A percentile compares a stretch with the other conserved stretches of the same genome.
phyloP scores from a whole-genome alignment of 2,113 vertebrate genomes.

The Petrocephalus zakoni region DNA sequence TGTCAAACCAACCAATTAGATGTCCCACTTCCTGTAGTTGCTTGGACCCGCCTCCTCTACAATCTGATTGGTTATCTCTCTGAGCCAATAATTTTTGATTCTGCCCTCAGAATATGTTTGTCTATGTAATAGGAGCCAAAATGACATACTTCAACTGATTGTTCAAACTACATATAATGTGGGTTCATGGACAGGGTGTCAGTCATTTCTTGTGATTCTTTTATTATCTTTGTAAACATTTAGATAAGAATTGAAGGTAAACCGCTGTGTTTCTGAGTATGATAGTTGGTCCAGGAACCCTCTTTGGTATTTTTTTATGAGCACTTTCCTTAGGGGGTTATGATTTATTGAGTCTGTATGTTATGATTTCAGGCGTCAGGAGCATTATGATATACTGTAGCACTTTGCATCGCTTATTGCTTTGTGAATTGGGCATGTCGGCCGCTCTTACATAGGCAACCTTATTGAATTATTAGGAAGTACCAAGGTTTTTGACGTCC shows the following conservation, averaged over 20 bases:
- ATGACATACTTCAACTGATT: background rate
- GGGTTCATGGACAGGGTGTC: background rate
- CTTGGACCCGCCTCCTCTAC: too few relatives aligned
- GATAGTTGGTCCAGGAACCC: background rate
- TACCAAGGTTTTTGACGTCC: background rate
- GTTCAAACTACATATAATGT: background rate
- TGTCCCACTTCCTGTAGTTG: too few relatives aligned
- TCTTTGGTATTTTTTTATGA: background rate
- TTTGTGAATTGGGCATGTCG: slow-evolving; percentile 9
- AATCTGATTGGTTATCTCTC: too few relatives aligned
- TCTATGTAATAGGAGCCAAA: too few relatives aligned
- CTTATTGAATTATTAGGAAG: too few relatives aligned
- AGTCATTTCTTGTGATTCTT: background rate
- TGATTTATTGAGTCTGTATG: background rate
- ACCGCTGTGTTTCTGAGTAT: background rate
- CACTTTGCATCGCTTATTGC: background rate
- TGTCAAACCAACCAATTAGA: too few relatives aligned
- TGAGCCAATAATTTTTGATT: too few relatives aligned
- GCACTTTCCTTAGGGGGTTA: background rate
- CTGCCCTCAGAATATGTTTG: too few relatives aligned
- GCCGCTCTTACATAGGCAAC: too few relatives aligned
- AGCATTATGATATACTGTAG: background rate
- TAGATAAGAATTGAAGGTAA: background rate
- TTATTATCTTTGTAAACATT: background rate
- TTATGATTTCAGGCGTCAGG: background rate